Base-by-base conservation (phyloP, 2,797 vertebrate species). In the Ctenopoma multispine region DNA sequence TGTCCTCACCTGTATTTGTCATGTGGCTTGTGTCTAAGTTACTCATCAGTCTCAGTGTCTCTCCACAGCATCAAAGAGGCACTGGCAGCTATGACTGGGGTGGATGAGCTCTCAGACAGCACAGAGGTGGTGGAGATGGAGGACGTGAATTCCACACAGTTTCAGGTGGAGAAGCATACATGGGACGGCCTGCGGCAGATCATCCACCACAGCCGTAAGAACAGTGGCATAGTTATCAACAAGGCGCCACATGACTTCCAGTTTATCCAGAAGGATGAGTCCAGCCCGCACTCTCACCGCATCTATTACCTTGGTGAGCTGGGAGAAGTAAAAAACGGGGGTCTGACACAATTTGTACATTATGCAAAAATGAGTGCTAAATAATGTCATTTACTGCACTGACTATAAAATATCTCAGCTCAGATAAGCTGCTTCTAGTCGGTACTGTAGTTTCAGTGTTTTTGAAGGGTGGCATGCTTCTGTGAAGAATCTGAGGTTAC, bases 161-260 rank as follows among this genome's bases (percentile, higher is more conserved):
- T 97, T 93, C 94, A 95, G 72, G 97, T 99, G 93, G 96, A 96
- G 84, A 97, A 97, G 86, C 97, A 96, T 84, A 94, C 96, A 0
- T 99, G 97, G 97, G 96, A 97, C 0, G 97, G 95, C 75, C 92
- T 98, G 63, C 95, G 97, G 3, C 95, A 94, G 89, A 96, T 98
- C 81, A 97, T 99, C 87, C 97, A 97, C 63, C 94, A 94, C 83
- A 97, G 97, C 93, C 95, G 96, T 87, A 97, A 96, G 90, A 96
- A 96, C 85, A 96, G 95, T 0, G 95, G 96, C 38, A 92, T 97
- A 89, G 92, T 97, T 6, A 93, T 96, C 76, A 99, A 93, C 93
- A 99, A 98, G 93, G 97, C 96, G 0, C 97, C 97, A 0, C 96
- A 98, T 3, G 96, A 98, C 87, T 99, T 98, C 93, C 96, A 96